Conservation (phyloP, 2,797 vertebrate genomes). For the Otolemur crassicaudatus region DNA sequence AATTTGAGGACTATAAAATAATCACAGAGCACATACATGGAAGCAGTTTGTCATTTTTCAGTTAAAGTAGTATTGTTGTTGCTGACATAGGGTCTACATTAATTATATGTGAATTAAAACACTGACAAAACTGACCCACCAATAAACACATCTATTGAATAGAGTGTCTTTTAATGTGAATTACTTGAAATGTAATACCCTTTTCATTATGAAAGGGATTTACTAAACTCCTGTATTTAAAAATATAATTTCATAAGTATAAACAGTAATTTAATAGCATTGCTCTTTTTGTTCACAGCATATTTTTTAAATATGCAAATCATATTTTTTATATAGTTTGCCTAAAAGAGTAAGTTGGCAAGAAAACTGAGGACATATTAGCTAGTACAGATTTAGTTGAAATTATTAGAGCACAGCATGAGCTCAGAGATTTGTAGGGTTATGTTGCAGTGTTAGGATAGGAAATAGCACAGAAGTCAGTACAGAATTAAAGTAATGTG, state of each 20-base stretch:
- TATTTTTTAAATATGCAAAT: slow-evolving; percentile 61
- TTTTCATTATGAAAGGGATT: slow-evolving; percentile 61
- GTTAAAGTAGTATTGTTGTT: slow-evolving; percentile 58
- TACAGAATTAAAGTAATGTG: slow-evolving; percentile 56
- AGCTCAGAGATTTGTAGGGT: neutral
- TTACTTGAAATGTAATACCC: slow-evolving; percentile 64
- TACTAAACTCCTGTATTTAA: slow-evolving; percentile 62
- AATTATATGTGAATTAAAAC: slow-evolving; percentile 77
- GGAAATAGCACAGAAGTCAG: neutral
- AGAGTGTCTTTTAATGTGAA: slow-evolving; percentile 75
- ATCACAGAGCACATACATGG: slow-evolving; percentile 68
- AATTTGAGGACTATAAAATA: slow-evolving; percentile 74
- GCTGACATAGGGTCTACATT: slow-evolving; percentile 51
- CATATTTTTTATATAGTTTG: slow-evolving; percentile 38
- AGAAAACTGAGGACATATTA: slow-evolving; percentile 36
- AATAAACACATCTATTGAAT: slow-evolving; percentile 64
- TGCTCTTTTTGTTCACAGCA: slow-evolving; percentile 40
- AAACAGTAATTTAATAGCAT: slow-evolving; percentile 33
- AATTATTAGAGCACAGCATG: neutral
- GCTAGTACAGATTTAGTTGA: slow-evolving; percentile 26
- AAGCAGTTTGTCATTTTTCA: slow-evolving; percentile 68
- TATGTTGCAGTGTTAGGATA: slow-evolving; percentile 4
- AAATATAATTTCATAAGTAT: slow-evolving; percentile 67
- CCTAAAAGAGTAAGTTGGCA: slow-evolving; percentile 67
- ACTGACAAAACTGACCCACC: slow-evolving; percentile 65